Evolutionary conservation across 1,140 invertebrate species (phyloP), one percentile per base, ranked within the genome.

Genomic region (Goniozus legneri): DNA sequence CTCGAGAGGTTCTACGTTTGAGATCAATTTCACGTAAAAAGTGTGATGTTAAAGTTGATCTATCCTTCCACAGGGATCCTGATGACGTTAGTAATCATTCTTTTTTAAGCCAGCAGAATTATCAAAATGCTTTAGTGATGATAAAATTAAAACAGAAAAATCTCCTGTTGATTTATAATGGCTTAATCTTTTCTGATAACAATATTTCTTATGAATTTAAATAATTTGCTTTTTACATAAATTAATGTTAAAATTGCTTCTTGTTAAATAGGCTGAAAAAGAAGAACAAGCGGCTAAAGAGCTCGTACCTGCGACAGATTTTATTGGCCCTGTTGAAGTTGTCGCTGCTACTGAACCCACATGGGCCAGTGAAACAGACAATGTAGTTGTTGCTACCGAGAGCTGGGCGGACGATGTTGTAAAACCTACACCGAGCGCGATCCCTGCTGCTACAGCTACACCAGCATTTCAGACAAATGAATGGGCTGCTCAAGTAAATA

Each of bases 21-120:
- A 84, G 97, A 40, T 88, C 85, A 20, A 93, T 99, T 57, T 84
- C 89, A 18, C 85, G 95, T 47, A 91, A 95, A 60, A 89, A 91
- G 51, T 98, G 95, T 95, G 88, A 92, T 50, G 91, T 98, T 31
- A 97, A 99, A 60, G 94, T 97, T 4, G 97, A 99, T 80, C 80
- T 99, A 53, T 99, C 97, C 88, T 99, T 99, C 85, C 98, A 96
- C 80, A 88, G 96, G 76, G 95, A 98, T 76, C 92, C 94, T 35
- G 93, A 97, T 79, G 95, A 98, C 79, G 83, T 82, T 38, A 32
- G 33, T 58, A n/a, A n/a, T n/a, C n/a, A n/a, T n/a, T 35, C 52
- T 38, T 8, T 24, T 22, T 13, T 41, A n/a, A n/a, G n/a, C n/a
- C n/a, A n/a, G n/a, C n/a, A n/a, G n/a, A n/a, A n/a, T n/a, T n/a